Percentiles rank a stretch among this genome's conserved stretches.
These are phyloP conservation scores for Uria aalge DNA, from an alignment of 2,113 vertebrate species.

Conservation along the genomic window DNA sequence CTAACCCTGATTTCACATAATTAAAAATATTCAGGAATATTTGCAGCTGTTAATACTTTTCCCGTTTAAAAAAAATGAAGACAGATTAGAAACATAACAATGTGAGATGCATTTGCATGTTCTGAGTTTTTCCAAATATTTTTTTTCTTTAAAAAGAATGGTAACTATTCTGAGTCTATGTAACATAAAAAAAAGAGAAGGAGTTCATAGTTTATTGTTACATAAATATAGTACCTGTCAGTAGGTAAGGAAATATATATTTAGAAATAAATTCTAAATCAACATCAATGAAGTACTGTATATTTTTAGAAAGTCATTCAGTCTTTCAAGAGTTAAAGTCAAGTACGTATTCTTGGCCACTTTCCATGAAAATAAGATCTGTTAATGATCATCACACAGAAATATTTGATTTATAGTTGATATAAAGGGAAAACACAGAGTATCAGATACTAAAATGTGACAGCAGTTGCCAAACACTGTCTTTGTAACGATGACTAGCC, in stretches of 20 bases:
- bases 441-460: not conserved
- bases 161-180: not conserved
- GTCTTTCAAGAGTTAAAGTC: not conserved
- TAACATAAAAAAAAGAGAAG: not conserved
- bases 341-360: not conserved
- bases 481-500: not conserved
- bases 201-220: not conserved
- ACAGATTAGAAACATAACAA: not conserved
- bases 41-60: not conserved
- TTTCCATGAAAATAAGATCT: not conserved
- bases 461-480: not conserved
- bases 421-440: not conserved
- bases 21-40: constrained; percentile 7
- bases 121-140: not conserved
- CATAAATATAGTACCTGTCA: not conserved
- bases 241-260: not conserved
- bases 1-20: not conserved
- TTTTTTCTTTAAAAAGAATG: not conserved
- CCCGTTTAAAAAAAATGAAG: not conserved
- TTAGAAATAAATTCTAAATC: not conserved
- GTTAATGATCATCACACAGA: not conserved
- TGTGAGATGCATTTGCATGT: not conserved
- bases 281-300: not conserved
- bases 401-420: not conserved
- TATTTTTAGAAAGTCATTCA: not conserved